Base-by-base conservation (phyloP, 2,888 invertebrate species). In the Rhabditoides inermis region DNA sequence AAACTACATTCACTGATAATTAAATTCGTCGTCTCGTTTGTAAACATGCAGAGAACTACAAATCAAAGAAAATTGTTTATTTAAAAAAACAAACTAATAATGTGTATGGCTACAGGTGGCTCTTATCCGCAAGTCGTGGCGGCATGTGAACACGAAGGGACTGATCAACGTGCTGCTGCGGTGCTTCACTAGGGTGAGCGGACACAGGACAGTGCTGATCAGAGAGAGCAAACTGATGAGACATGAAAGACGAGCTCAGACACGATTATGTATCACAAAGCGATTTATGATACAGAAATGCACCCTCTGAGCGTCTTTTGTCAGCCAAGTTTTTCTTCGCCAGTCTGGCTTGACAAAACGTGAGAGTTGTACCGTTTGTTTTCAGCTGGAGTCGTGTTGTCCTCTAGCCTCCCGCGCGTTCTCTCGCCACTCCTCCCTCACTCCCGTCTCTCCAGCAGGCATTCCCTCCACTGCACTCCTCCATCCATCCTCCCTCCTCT, bases 131-230 rank as follows among this genome's bases (percentile, higher is more conserved):
- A 61, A 66, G 41, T 69, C 71, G 10, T 73, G 73, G 73, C 58
- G 64, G 48, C 73, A 73, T 48, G 67, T 73, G 56, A 72, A 72
- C 55, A 72, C 72, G 6, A 72, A 72, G 42, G 72, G 69, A 23
- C 59, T 72, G 22, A 60, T 58, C 22, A 54, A 57, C 28, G 70
- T 70, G 10, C 45, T 73, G 35, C 57, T 65, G 23, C 51, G 70
- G 12, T 69, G 67, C 36, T 72, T 72, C 49, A 61, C 65, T 35
- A 63, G 69, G 57, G 72, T 72, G 22, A 49, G 60, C 3, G 7
- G 4, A 25, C 18, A 36, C 15, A n/a, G n/a, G n/a, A n/a, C n/a
- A n/a, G n/a, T n/a, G n/a, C n/a, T n/a, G n/a, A n/a, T n/a, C n/a
- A n/a, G n/a, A n/a, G n/a, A n/a, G n/a, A n/a, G 30, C 15, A 26